Evolutionary conservation across 2,113 vertebrate species (phyloP).

Genomic region (Suricata suricatta): DNA sequence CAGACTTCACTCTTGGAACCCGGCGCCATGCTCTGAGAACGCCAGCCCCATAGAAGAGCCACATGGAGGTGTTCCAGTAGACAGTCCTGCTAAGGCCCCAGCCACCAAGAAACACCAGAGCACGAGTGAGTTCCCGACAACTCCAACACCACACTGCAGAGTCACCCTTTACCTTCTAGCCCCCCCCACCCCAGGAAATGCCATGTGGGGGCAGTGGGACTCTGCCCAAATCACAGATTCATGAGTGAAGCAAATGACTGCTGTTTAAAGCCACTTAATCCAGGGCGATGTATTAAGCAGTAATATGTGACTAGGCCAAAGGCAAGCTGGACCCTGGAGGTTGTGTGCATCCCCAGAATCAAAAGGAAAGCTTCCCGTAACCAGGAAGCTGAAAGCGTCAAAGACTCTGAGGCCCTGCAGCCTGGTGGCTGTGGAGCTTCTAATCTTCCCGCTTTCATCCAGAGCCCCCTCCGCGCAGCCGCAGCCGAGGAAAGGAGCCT

Average conservation of each 20-base stretch:
- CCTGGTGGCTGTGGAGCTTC: conserved; percentile 56
- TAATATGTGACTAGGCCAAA: not conserved
- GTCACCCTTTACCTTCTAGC: not conserved
- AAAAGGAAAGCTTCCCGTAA: not conserved
- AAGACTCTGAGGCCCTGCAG: not conserved
- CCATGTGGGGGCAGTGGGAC: not conserved
- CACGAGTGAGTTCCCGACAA: not conserved
- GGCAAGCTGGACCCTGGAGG: not conserved
- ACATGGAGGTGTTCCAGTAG: not conserved
- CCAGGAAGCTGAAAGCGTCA: not conserved
- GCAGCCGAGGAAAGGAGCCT: conserved; percentile 68
- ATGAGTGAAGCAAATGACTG: not conserved
- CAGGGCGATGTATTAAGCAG: conserved; percentile 9
- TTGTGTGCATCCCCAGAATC: not conserved
- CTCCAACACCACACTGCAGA: not conserved
- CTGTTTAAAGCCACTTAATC: not conserved
- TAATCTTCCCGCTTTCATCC: conserved; percentile 69
- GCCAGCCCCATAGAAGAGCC: not conserved
- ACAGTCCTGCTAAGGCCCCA: not conserved
- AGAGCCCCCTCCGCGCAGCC: not conserved
- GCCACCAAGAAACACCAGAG: not conserved
- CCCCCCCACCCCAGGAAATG: not conserved
- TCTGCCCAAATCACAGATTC: not conserved
- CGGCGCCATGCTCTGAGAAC: not conserved
- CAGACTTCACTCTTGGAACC: not conserved